A percentile compares a stretch with the other conserved stretches of the same genome.
Evolutionary conservation across 1,140 invertebrate species (phyloP).

Genomic region (Drosophila sp.): DNA sequence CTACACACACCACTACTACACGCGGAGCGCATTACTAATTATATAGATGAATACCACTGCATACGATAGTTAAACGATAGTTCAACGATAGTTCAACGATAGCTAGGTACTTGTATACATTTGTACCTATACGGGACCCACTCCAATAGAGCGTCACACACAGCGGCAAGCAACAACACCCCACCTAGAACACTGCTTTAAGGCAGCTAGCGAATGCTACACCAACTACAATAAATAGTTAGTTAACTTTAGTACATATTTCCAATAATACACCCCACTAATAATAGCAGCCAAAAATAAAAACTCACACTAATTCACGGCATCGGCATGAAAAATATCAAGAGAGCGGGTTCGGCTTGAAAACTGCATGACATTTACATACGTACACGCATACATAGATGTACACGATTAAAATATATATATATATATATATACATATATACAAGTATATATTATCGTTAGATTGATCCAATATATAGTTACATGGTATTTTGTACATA

Average conservation of each 20-base stretch:
- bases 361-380: conserved; percentile 14
- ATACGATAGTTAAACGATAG: conserved; percentile 30
- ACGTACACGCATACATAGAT: conserved; percentile 8
- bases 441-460: conserved; percentile 25
- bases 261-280: background rate
- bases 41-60: background rate
- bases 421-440: conserved; percentile 10
- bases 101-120: conserved; percentile 49
- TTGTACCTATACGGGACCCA: conserved; percentile 61
- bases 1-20: conserved; percentile 6
- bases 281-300: background rate
- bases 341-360: conserved; percentile 25
- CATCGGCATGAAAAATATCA: conserved; percentile 8
- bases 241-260: conserved; percentile 51
- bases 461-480: conserved; percentile 23
- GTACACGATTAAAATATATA: conserved; percentile 15
- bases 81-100: conserved; percentile 30
- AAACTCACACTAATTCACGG: conserved; percentile 6
- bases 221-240: conserved; percentile 64
- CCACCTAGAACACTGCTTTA: conserved; percentile 80
- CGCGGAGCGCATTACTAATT: conserved; percentile 23
- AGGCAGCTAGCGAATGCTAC: conserved; percentile 74
- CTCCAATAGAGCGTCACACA: conserved; percentile 63
- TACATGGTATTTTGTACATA: conserved; percentile 49
- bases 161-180: conserved; percentile 76